Evolutionary conservation across 2,797 vertebrate species (phyloP).

Genomic region (Hypotaenidia philippensis): DNA sequence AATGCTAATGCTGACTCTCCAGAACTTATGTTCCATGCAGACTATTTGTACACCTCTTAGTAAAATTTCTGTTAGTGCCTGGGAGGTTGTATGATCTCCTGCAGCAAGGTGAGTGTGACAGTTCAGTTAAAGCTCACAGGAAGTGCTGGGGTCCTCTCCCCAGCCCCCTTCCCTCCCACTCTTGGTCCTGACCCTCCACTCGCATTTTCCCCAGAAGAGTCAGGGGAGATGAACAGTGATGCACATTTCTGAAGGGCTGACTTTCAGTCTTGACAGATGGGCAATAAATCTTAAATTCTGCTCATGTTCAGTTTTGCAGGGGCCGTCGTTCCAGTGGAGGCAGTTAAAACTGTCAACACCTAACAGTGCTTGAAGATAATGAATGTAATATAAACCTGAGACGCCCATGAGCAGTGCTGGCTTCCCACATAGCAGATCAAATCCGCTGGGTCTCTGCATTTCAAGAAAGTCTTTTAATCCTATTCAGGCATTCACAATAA

Average conservation of each 20-base stretch:
- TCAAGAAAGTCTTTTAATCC: constrained; percentile 17
- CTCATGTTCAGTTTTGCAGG: not conserved
- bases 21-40: not conserved
- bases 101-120: not conserved
- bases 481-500: not conserved
- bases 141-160: not conserved
- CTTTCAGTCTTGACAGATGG: constrained; percentile 12
- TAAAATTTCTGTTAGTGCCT: not conserved
- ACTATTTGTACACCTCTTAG: rapidly evolving
- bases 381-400: constrained; percentile 42
- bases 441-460: not conserved
- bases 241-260: not conserved
- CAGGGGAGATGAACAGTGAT: not conserved
- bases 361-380: constrained; percentile 43
- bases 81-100: not conserved
- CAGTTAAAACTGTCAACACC: constrained; percentile 67
- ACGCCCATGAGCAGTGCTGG: not conserved
- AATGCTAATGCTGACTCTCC: rapidly evolving
- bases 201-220: not conserved
- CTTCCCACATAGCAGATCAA: constrained; percentile 18
- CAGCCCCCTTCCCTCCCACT: rapidly evolving
- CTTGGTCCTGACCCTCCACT: not conserved
- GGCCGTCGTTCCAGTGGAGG: not conserved
- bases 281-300: not conserved
- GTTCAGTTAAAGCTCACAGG: not conserved